Percentiles rank a stretch among this genome's conserved stretches.
Evolutionary conservation across 2,888 invertebrate genomes (phyloP).

Genomic region (Tetramorium bicarinatum): DNA sequence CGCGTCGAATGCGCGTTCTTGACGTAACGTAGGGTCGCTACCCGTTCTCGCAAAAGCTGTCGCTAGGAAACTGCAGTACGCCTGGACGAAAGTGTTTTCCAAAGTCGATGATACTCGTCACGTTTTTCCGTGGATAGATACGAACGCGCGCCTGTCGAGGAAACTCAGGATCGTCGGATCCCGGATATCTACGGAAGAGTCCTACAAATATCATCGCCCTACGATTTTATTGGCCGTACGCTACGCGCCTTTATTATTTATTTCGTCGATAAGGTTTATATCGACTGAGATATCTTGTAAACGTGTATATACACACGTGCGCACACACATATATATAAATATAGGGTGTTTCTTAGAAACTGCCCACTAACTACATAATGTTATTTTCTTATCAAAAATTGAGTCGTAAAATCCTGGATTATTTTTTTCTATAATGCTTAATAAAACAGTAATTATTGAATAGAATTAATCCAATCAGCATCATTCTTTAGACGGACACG

Average conservation of each 20-base stretch:
- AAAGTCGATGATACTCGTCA: constrained; percentile 58
- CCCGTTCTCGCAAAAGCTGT: constrained; percentile 16
- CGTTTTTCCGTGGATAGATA: constrained; percentile 51
- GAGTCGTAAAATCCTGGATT: no score
- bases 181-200: background rate
- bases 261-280: background rate
- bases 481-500: no score
- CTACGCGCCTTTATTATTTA: constrained; percentile 12
- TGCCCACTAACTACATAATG: no score
- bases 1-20: constrained; percentile 55
- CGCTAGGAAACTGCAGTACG: constrained; percentile 38
- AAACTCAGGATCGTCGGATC: constrained; percentile 19
- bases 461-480: no score
- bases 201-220: constrained; percentile 4
- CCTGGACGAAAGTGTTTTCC: constrained; percentile 56
- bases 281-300: background rate
- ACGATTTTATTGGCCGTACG: constrained; percentile 22
- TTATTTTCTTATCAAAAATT: no score
- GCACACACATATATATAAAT: no score
- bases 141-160: constrained; percentile 32
- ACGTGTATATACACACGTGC: no score
- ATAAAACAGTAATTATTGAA: no score
- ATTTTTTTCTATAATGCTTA: no score
- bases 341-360: no score
- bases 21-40: constrained; percentile 56